These are phyloP conservation scores for Clarias laeviceps DNA, from an alignment of 2,797 vertebrate species.

Conservation along the genomic window DNA sequence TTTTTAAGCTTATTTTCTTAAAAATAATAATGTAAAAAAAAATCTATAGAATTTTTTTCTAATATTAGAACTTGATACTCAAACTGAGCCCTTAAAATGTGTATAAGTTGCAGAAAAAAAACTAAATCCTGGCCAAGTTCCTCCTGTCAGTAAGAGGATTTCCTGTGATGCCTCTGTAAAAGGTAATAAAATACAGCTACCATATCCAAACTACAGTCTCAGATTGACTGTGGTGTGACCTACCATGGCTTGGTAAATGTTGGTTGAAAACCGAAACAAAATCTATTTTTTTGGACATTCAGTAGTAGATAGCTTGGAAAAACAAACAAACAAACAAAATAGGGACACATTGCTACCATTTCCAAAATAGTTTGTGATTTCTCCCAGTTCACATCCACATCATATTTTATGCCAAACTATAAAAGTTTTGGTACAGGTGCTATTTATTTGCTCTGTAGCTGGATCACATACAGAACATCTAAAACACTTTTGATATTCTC, in stretches of 20 bases:
- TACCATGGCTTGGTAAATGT: neutral
- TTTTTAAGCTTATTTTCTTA: too few relatives aligned
- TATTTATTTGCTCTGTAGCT: neutral
- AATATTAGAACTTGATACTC: neutral
- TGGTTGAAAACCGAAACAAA: neutral
- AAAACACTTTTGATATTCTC: constrained; percentile 1
- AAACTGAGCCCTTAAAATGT: neutral
- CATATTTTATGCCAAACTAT: neutral
- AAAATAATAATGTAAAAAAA: neutral
- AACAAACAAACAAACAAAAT: too few relatives aligned
- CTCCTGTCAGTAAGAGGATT: neutral
- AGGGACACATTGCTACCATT: neutral
- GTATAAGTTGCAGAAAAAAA: neutral
- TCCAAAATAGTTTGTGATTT: constrained; percentile 1
- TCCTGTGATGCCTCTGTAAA: neutral
- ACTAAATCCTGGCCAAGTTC: neutral
- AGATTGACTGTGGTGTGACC: neutral
- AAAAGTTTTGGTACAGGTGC: neutral
- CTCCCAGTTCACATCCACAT: neutral
- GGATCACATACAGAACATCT: neutral
- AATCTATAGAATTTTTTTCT: neutral
- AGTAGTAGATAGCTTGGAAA: too few relatives aligned
- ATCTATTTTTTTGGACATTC: neutral
- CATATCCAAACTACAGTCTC: neutral
- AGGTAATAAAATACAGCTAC: neutral